These are phyloP conservation scores for Amblyopsis rosae DNA, from an alignment of 2,113 vertebrate species.

Conservation along the genomic window DNA sequence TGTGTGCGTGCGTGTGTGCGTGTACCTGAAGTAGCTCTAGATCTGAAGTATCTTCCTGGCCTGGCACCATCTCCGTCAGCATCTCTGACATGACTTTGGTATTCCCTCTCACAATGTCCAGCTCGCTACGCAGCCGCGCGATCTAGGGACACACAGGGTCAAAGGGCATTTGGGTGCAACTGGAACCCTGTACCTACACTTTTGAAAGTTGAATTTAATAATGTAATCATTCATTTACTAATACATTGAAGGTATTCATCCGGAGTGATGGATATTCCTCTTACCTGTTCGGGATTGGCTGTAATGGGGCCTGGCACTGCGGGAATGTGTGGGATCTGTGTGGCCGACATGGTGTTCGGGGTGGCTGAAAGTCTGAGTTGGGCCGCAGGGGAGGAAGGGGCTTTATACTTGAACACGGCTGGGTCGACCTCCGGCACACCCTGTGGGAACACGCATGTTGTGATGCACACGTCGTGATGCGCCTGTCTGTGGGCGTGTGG, in stretches of 20 bases:
- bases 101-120: slow-evolving; percentile 95
- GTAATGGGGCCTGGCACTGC: slow-evolving; percentile 83
- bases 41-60: slow-evolving; percentile 92
- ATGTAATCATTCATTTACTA: too few relatives aligned
- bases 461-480: background rate
- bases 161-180: slow-evolving; percentile 5
- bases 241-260: too few relatives aligned
- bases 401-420: slow-evolving; percentile 84
- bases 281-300: slow-evolving; percentile 93
- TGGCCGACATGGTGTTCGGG: slow-evolving; percentile 4
- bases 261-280: background rate
- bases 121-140: slow-evolving; percentile 90
- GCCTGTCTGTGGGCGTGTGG: background rate
- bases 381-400: slow-evolving; percentile 54
- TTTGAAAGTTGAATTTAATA: too few relatives aligned
- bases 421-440: slow-evolving; percentile 94
- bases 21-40: slow-evolving; percentile 91
- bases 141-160: slow-evolving; percentile 75
- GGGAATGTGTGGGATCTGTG: slow-evolving; percentile 64
- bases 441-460: slow-evolving; percentile 60
- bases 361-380: slow-evolving; percentile 41
- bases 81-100: slow-evolving; percentile 99
- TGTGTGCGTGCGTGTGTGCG: background rate
- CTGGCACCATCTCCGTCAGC: slow-evolving; percentile 95
- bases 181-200: too few relatives aligned